Evolutionary conservation across 1,140 invertebrate genomes (phyloP).

Genomic region (Drosophila neocordata): DNA sequence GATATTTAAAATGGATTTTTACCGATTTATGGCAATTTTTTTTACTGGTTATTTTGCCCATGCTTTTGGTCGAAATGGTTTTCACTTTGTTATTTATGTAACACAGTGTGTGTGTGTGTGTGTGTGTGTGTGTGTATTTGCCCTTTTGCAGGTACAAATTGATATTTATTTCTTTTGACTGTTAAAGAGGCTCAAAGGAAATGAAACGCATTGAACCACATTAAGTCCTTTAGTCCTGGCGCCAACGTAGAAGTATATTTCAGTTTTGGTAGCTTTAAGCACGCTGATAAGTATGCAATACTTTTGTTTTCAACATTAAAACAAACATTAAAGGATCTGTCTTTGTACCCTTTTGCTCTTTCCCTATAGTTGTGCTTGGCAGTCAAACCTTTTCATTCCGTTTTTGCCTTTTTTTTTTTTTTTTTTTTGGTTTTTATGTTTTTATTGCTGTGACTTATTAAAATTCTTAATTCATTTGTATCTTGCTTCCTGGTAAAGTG

Average conservation of each 20-base stretch:
- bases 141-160: conserved; percentile 62
- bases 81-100: conserved; percentile 61
- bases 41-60: not conserved
- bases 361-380: not conserved
- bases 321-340: no score
- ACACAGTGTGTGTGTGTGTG: conserved; percentile 23
- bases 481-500: not conserved
- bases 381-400: not conserved
- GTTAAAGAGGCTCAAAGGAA: conserved; percentile 10
- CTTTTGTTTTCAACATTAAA: no score
- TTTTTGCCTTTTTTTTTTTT: not conserved
- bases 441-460: not conserved
- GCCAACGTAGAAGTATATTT: not conserved
- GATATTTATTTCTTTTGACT: conserved; percentile 60
- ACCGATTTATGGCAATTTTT: conserved; percentile 59
- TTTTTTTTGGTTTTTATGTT: not conserved
- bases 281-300: no score
- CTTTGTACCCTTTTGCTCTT: no score
- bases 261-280: conserved; percentile 1
- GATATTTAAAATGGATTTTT: conserved; percentile 69
- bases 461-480: not conserved
- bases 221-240: conserved; percentile 3
- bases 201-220: conserved; percentile 10
- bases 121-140: conserved; percentile 13
- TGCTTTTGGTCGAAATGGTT: conserved; percentile 17